A percentile compares a stretch with the other conserved stretches of the same genome.
These are phyloP conservation scores for Thunnus albacares DNA, from an alignment of 2,797 vertebrate genomes.

Conservation along the genomic window DNA sequence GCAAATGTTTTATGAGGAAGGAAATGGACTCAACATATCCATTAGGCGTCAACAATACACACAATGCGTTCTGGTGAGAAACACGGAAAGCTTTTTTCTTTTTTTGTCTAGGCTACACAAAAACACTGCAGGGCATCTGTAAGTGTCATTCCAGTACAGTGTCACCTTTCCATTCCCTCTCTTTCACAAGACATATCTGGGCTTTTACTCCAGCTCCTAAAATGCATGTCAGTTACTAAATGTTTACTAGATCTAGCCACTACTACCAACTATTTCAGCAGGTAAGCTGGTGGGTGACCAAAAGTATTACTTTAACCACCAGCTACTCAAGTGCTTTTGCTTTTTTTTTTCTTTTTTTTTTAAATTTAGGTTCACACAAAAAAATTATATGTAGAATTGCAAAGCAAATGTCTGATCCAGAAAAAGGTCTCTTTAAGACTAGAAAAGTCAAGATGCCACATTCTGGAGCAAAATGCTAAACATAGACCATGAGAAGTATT, in stretches of 20 bases:
- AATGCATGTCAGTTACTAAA: not conserved
- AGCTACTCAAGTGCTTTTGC: not conserved
- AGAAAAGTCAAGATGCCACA: not conserved
- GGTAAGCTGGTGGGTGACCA: not conserved
- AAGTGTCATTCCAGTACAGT: not conserved
- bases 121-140: too few species aligned
- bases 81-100: too few species aligned
- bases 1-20: too few species aligned
- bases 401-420: not conserved
- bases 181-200: slow-evolving; percentile 4
- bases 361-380: not conserved
- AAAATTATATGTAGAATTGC: not conserved
- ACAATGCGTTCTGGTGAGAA: too few species aligned
- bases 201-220: not conserved
- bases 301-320: not conserved
- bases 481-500: not conserved
- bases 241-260: not conserved
- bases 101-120: too few species aligned
- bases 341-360: not conserved
- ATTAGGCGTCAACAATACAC: too few species aligned
- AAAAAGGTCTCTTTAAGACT: not conserved
- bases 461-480: not conserved
- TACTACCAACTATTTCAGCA: not conserved
- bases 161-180: not conserved
- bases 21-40: too few species aligned